phyloP scores from a whole-genome alignment of 1,140 invertebrate genomes.

The Tetragnatha versicolor region DNA sequence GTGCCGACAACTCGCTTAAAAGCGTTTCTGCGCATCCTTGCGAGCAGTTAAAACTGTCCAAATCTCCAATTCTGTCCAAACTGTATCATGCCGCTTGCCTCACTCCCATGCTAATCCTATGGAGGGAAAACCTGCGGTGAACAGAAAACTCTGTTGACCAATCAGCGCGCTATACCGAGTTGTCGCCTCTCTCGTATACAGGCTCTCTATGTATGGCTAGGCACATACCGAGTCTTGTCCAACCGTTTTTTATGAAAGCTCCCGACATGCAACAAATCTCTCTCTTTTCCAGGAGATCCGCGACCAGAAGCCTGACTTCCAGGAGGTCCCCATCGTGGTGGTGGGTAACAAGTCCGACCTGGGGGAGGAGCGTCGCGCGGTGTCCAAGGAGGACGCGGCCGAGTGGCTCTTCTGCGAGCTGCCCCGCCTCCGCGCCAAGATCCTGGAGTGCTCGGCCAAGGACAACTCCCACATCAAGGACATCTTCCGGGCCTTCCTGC shows the following conservation, averaged over 20 bases:
- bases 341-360: conserved; percentile 85
- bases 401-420: conserved; percentile 81
- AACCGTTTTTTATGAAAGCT: neutral
- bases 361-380: conserved; percentile 69
- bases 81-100: no score
- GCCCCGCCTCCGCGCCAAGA: conserved; percentile 64
- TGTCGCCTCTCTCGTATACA: no score
- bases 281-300: conserved; percentile 73
- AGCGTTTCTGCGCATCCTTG: no score
- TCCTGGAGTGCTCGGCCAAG: conserved; percentile 83
- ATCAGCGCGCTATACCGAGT: no score
- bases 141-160: no score
- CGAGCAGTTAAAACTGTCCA: no score
- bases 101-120: no score
- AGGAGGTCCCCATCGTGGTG: conserved; percentile 85
- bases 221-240: no score
- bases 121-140: no score
- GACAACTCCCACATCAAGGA: conserved; percentile 79
- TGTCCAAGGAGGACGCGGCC: conserved; percentile 73
- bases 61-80: no score
- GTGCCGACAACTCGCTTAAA: no score
- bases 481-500: conserved; percentile 66
- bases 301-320: conserved; percentile 77
- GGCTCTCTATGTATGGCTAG: no score
- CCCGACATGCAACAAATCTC: neutral